These are phyloP conservation scores for Sebastes glaucus DNA, from an alignment of 2,797 vertebrate genomes.

Conservation along the genomic window DNA sequence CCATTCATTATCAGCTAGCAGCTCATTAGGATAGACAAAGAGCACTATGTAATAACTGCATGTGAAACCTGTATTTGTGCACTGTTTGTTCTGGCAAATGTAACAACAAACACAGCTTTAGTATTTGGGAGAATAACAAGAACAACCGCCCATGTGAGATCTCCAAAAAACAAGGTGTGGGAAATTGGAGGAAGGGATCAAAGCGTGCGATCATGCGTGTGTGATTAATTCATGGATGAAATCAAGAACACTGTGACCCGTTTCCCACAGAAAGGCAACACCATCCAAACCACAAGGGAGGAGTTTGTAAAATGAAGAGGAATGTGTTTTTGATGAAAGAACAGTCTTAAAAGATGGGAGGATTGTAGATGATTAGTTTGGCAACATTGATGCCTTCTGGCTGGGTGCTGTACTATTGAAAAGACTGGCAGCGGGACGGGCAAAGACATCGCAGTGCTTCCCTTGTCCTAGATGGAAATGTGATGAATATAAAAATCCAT, in stretches of 20 bases:
- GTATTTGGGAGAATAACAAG: not conserved
- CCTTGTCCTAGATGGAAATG: not conserved
- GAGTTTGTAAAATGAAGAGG: not conserved
- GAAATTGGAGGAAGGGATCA: constrained; percentile 33
- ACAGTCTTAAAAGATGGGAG: not conserved
- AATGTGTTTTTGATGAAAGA: not conserved
- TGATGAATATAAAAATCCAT: not conserved
- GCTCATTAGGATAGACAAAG: constrained; percentile 68
- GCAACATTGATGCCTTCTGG: not conserved
- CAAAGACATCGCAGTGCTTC: not conserved
- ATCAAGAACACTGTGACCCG: constrained; percentile 14
- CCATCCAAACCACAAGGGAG: constrained; percentile 5
- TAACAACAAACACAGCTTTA: not conserved
- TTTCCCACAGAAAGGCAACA: constrained; percentile 67
- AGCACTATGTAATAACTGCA: constrained; percentile 24
- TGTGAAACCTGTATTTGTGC: constrained; percentile 1
- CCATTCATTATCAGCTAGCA: constrained; percentile 19
- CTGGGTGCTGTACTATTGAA: not conserved
- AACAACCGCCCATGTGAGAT: not conserved
- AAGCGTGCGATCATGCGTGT: not conserved
- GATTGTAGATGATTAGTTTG: not conserved
- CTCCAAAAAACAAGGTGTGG: not conserved
- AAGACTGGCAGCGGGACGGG: not conserved
- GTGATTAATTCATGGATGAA: constrained; percentile 24
- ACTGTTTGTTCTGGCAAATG: not conserved